Conservation (phyloP, 2,113 vertebrate species). For the Loxodonta africana region DNA sequence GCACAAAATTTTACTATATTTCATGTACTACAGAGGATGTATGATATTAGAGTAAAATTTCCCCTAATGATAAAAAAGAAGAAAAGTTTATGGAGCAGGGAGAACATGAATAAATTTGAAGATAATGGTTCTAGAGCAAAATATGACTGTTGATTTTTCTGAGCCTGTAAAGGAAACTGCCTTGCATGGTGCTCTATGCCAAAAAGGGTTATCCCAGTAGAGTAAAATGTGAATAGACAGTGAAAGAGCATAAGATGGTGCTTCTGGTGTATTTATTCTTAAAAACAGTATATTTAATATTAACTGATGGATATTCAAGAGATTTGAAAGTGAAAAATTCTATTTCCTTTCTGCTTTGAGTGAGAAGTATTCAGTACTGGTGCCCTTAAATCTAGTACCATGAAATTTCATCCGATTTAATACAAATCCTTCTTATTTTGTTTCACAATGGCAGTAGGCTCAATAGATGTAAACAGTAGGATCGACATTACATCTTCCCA, state of each 20-base stretch:
- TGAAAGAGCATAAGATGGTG: background rate
- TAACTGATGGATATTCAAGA: background rate
- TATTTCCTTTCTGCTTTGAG: background rate
- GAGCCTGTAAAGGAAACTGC: background rate
- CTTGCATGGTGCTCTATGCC: background rate
- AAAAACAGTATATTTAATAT: slow-evolving; percentile 5
- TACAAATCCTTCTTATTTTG: background rate
- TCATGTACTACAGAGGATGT: background rate
- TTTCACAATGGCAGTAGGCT: background rate
- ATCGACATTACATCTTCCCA: background rate
- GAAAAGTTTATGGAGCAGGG: background rate
- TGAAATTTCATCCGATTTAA: background rate
- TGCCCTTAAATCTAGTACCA: background rate
- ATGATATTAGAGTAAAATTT: background rate
- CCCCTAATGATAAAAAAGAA: background rate
- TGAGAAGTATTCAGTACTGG: background rate
- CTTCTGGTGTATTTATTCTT: background rate
- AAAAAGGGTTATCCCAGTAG: background rate
- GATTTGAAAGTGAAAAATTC: background rate
- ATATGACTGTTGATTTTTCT: background rate
- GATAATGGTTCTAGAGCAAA: background rate
- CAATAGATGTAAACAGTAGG: background rate
- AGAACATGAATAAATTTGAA: background rate
- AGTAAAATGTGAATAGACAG: background rate
- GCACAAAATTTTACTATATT: background rate